A percentile compares a stretch with the other conserved stretches of the same genome.
phyloP scores from a whole-genome alignment of 2,113 vertebrate genomes.

The Hippopotamus amphibius region DNA sequence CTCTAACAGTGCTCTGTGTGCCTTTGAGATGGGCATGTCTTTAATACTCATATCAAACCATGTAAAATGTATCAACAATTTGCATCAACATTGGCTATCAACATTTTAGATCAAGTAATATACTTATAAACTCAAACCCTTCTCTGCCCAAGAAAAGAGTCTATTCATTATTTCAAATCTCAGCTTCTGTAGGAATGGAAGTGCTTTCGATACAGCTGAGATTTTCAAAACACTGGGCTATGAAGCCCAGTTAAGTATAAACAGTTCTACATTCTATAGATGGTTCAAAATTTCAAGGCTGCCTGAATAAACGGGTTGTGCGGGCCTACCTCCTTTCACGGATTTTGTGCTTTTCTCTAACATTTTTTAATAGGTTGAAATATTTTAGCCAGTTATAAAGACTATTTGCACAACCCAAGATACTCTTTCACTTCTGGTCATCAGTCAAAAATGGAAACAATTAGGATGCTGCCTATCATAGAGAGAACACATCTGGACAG shows the following conservation, averaged over 20 bases:
- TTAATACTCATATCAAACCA: neutral
- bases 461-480: neutral
- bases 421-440: neutral
- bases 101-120: neutral
- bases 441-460: neutral
- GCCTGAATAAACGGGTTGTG: neutral
- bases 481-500: neutral
- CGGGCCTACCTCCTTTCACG: neutral
- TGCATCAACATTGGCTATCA: neutral
- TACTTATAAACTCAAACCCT: neutral
- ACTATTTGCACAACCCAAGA: neutral
- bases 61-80: neutral
- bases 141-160: neutral
- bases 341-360: neutral
- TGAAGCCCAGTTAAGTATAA: slow-evolving; percentile 13
- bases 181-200: slow-evolving; percentile 21
- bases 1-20: neutral
- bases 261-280: slow-evolving; percentile 24
- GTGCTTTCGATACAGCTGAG: slow-evolving; percentile 19
- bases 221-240: slow-evolving; percentile 27
- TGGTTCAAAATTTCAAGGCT: neutral
- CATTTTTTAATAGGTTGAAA: neutral
- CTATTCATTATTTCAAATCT: slow-evolving; percentile 6
- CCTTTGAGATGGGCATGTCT: neutral
- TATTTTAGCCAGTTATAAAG: slow-evolving; percentile 5